Evolutionary conservation across 2,888 invertebrate genomes (phyloP).

Genomic region (Timandra comae): DNA sequence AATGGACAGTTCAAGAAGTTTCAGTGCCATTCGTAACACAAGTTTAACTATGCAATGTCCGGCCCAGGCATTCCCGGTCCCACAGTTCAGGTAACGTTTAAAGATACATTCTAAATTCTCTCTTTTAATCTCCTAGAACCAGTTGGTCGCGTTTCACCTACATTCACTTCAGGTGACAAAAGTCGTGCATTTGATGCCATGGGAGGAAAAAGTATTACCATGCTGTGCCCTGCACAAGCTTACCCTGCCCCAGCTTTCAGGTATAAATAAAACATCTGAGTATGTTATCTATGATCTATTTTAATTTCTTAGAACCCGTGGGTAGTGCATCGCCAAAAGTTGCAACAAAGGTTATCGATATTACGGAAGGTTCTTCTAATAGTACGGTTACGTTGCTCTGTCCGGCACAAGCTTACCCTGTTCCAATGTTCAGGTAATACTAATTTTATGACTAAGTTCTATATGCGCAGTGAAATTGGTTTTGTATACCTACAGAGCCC

Average conservation of each 20-base stretch:
- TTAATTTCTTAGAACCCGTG: conserved; percentile 77
- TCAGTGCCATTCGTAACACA: conserved; percentile 66
- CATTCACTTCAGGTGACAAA: conserved; percentile 79
- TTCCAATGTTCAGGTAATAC: conserved; percentile 81
- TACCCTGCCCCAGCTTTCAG: conserved; percentile 82
- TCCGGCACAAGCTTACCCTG: conserved; percentile 81
- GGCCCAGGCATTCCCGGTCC: conserved; percentile 86
- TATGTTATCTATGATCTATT: conserved; percentile 5
- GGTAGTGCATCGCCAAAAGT: conserved; percentile 83
- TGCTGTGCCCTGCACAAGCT: conserved; percentile 86
- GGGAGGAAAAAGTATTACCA: conserved; percentile 65
- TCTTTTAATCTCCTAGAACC: conserved; percentile 71
- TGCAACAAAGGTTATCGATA: conserved; percentile 73
- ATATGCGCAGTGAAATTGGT: too few relatives aligned
- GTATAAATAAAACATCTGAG: conserved; percentile 40
- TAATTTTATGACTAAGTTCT: too few relatives aligned
- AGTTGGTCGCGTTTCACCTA: conserved; percentile 81
- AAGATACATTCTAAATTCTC: conserved; percentile 8
- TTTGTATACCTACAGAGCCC: conserved; percentile 63
- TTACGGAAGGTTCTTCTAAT: conserved; percentile 50
- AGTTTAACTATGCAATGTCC: conserved; percentile 83
- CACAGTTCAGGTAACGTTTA: conserved; percentile 80
- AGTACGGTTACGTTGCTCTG: conserved; percentile 73
- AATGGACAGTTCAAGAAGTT: conserved; percentile 80
- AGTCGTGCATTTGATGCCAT: conserved; percentile 79